Conservation (phyloP, 2,888 invertebrate species). For the Ligdia adustata region DNA sequence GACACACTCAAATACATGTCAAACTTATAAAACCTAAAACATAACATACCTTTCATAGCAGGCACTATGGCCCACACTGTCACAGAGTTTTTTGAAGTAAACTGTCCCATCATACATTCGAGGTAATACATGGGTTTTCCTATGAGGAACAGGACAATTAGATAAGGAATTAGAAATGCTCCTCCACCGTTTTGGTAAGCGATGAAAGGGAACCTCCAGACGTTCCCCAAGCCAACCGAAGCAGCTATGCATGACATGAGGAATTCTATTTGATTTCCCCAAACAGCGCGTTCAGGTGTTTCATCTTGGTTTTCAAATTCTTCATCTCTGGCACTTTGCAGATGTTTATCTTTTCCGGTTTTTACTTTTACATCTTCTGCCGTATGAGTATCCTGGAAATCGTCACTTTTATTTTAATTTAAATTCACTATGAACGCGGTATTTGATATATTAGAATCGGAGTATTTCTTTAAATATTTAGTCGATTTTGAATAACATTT, state of each 20-base stretch:
- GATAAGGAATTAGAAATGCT: slow-evolving; percentile 66
- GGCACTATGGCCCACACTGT: slow-evolving; percentile 84
- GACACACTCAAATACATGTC: too few species aligned
- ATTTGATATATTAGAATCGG: too few species aligned
- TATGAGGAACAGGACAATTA: slow-evolving; percentile 83
- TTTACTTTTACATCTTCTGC: too few species aligned
- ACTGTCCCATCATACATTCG: slow-evolving; percentile 90
- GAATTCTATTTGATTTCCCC: slow-evolving; percentile 85
- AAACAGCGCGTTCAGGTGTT: slow-evolving; percentile 44
- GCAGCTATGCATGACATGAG: slow-evolving; percentile 86
- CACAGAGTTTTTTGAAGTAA: slow-evolving; percentile 87
- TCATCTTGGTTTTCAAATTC: neutral
- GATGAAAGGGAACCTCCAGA: slow-evolving; percentile 70
- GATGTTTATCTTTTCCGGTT: too few species aligned
- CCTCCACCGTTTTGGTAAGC: slow-evolving; percentile 84
- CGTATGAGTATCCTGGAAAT: neutral
- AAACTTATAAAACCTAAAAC: too few species aligned
- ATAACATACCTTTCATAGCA: slow-evolving; percentile 84
- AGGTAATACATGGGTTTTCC: slow-evolving; percentile 89
- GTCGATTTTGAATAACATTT: too few species aligned
- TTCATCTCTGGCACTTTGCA: neutral
- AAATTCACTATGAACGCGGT: too few species aligned
- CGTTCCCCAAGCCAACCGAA: slow-evolving; percentile 85
- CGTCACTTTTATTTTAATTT: too few species aligned
- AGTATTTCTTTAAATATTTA: too few species aligned